Conservation (phyloP, 2,888 invertebrate genomes). For the Platypus cylindrus region DNA sequence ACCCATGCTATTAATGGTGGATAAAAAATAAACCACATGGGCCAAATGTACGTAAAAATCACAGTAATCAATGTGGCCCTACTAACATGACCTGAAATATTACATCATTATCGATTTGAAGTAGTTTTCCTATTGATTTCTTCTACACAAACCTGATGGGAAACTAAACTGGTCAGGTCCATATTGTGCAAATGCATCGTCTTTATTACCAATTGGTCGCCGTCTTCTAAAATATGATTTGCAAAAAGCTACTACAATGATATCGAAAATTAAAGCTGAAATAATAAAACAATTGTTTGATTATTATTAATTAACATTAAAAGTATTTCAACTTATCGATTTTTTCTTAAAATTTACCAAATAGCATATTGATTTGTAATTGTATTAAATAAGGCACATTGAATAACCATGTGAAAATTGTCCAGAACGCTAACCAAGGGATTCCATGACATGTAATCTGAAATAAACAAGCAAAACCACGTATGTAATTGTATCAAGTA, state of each 20-base stretch:
- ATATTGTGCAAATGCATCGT: constrained; percentile 52
- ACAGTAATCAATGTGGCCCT: constrained; percentile 63
- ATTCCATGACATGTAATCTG: constrained; percentile 82
- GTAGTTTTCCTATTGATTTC: background rate
- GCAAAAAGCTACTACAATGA: constrained; percentile 58
- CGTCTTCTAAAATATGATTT: constrained; percentile 69
- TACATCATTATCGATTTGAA: background rate
- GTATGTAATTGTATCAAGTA: no score
- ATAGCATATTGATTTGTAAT: constrained; percentile 73
- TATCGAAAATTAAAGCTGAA: constrained; percentile 69
- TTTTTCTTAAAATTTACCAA: constrained; percentile 46
- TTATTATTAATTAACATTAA: background rate
- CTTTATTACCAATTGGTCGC: constrained; percentile 51
- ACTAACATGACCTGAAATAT: constrained; percentile 64
- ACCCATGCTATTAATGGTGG: constrained; percentile 65
- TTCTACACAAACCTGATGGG: constrained; percentile 48
- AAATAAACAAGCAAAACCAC: constrained; percentile 23
- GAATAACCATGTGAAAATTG: constrained; percentile 65
- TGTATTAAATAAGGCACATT: constrained; percentile 57
- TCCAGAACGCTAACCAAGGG: constrained; percentile 67
- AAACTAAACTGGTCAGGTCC: constrained; percentile 86
- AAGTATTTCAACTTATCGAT: background rate
- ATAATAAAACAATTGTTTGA: constrained; percentile 23
- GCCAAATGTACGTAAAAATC: constrained; percentile 55
- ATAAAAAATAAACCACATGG: constrained; percentile 44